Evolutionary conservation across 2,113 vertebrate genomes (phyloP), one percentile per base, ranked within the genome.

Genomic region (Psammodynastes pulverulentus): DNA sequence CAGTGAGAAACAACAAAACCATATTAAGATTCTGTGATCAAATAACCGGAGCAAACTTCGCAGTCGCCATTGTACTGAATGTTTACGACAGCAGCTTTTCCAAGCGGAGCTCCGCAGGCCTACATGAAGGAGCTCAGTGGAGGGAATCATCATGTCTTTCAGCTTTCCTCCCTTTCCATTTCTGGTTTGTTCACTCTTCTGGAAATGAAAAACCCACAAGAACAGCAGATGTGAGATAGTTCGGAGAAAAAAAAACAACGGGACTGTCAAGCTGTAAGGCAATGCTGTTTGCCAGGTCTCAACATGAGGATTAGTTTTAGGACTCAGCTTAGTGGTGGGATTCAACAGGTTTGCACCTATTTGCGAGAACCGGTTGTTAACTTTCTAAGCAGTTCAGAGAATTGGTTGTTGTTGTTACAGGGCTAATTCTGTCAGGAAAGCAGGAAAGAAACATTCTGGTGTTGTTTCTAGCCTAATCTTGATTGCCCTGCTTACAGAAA

Each of bases 141-240:
- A 0, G 21, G 0, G 58, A 43, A 5, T 5, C 39, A 5, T 6
- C 39, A 5, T 9, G 67, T 62, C 92, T 93, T 93, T 88, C 48
- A 93, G 0, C 34, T 15, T 89, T 88, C 4, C 52, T 1, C 84
- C 89, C 0, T 46, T 85, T 8, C 88, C n/a, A 21, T 5, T 53
- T 3, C 92, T 86, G 90, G 93, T 92, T 87, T 96, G 89, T 94
- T 93, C 89, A 90, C 92, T 79, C 54, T 94, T 86, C 45, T 95
- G 94, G 85, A 21, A 21, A 91, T 91, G 43, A 87, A 90, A 87
- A 58, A 54, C 1, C 17, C 9, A 0, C 34, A 49, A 92, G 49
- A 72, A 67, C 1, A 45, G 21, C 85, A 56, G 17, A 86, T 49
- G 6, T 51, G 49, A 2, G 29, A 45, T 45, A 94, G 9, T 89